Percentiles rank a stretch among this genome's conserved stretches.
Conservation (phyloP, 2,888 invertebrate species). For the Lacanobia wlatinum region DNA sequence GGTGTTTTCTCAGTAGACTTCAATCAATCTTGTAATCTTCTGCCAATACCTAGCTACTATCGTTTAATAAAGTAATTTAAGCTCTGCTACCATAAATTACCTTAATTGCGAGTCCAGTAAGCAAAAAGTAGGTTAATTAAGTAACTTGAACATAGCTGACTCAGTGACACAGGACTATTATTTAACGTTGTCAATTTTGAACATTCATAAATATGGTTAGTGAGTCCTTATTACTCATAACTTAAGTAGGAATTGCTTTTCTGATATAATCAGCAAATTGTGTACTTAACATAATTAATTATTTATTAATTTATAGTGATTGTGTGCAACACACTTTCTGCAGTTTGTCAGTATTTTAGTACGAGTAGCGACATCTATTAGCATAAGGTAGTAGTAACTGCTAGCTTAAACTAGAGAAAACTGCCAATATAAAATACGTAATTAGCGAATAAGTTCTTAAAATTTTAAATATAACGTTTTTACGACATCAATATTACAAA, state of each 20-base stretch:
- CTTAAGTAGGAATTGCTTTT: slow-evolving; percentile 10
- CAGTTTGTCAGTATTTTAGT: slow-evolving; percentile 11
- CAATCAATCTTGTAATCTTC: neutral
- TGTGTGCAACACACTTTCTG: slow-evolving; percentile 20
- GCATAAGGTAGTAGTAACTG: slow-evolving; percentile 62
- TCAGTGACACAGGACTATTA: neutral
- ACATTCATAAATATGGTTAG: slow-evolving; percentile 21
- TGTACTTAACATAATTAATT: neutral
- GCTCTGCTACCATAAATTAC: neutral
- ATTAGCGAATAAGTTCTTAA: slow-evolving; percentile 33
- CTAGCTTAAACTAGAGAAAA: slow-evolving; percentile 58
- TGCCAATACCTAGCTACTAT: neutral
- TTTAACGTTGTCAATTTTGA: neutral
- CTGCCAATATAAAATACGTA: slow-evolving; percentile 59
- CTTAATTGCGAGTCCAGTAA: neutral
- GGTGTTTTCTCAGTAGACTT: neutral
- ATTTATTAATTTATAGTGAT: slow-evolving; percentile 1
- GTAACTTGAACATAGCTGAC: neutral
- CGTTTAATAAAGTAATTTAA: neutral
- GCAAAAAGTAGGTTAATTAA: neutral
- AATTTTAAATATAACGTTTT: slow-evolving; percentile 35
- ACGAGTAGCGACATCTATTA: slow-evolving; percentile 65
- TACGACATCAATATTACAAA: slow-evolving; percentile 18
- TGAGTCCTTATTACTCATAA: slow-evolving; percentile 2
- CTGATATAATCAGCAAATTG: slow-evolving; percentile 36